Evolutionary conservation across 2,797 vertebrate genomes (phyloP).

Genomic region (Bradypodion pumilum): DNA sequence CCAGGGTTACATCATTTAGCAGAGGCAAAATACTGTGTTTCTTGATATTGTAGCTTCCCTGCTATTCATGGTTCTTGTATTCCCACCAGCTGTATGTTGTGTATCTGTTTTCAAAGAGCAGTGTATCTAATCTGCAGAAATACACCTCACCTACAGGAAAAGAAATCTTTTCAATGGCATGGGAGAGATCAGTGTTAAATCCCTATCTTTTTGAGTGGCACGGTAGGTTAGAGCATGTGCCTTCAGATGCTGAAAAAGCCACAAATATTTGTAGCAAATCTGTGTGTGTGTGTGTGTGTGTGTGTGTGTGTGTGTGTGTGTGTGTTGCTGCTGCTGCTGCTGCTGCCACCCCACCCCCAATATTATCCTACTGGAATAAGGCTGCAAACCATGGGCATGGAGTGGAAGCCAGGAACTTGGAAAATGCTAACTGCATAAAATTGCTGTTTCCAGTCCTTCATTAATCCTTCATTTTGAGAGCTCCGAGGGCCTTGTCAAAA

Average conservation of each 20-base stretch:
- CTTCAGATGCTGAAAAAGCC: neutral
- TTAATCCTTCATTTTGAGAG: conserved; percentile 26
- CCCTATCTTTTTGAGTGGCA: neutral
- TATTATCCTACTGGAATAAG: neutral
- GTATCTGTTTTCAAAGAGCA: neutral
- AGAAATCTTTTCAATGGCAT: neutral
- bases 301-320: too few species aligned
- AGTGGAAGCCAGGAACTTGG: neutral
- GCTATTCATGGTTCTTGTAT: neutral
- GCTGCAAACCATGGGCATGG: conserved; percentile 6
- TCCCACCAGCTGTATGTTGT: neutral
- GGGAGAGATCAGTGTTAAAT: neutral
- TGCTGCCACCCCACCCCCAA: neutral
- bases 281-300: too few species aligned
- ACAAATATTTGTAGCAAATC: neutral
- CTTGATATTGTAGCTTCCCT: neutral
- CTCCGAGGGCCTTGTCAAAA: neutral
- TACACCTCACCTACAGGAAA: too few species aligned
- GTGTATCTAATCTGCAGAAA: neutral
- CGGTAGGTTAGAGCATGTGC: neutral
- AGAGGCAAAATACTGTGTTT: neutral
- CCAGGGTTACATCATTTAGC: neutral
- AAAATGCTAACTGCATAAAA: conserved; percentile 23
- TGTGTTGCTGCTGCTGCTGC: too few species aligned
- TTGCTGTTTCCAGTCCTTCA: neutral